phyloP scores from a whole-genome alignment of 2,888 invertebrate genomes.

The Flexamia atlantica region DNA sequence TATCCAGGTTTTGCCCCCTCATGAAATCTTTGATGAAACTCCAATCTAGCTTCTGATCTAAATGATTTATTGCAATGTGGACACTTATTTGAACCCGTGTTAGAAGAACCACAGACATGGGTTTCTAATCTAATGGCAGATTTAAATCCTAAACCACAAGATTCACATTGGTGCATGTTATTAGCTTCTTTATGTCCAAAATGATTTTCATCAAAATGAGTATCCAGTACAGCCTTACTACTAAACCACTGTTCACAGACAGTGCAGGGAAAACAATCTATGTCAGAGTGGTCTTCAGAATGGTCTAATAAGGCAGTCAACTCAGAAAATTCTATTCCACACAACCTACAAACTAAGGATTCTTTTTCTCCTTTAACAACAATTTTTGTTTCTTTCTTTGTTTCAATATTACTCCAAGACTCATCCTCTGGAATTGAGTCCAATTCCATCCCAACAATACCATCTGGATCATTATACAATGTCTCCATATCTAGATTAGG shows the following conservation, averaged over 20 bases:
- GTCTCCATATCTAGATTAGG: slow-evolving; percentile 64
- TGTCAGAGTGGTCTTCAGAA: slow-evolving; percentile 65
- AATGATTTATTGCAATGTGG: slow-evolving; percentile 67
- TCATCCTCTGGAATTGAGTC: slow-evolving; percentile 63
- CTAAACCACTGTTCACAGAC: slow-evolving; percentile 65
- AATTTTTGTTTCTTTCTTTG: slow-evolving; percentile 49
- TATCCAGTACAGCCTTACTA: slow-evolving; percentile 64
- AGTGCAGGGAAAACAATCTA: slow-evolving; percentile 66
- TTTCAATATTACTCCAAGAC: slow-evolving; percentile 16
- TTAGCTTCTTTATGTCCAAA: neutral
- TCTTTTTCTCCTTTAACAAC: slow-evolving; percentile 59
- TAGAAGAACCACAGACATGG: slow-evolving; percentile 57
- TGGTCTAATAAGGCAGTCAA: slow-evolving; percentile 65
- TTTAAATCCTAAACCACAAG: slow-evolving; percentile 64
- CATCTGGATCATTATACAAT: slow-evolving; percentile 58
- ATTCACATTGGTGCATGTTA: slow-evolving; percentile 62
- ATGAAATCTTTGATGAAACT: slow-evolving; percentile 67
- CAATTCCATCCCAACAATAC: slow-evolving; percentile 63
- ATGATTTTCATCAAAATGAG: slow-evolving; percentile 65
- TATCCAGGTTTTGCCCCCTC: slow-evolving; percentile 65
- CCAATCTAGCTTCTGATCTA: slow-evolving; percentile 65
- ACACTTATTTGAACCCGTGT: slow-evolving; percentile 64
- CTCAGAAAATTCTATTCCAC: slow-evolving; percentile 64
- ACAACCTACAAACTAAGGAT: slow-evolving; percentile 63
- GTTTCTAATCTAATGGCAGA: slow-evolving; percentile 55